A percentile compares a stretch with the other conserved stretches of the same genome.
Conservation (phyloP, 2,888 invertebrate genomes). For the Caenorhabditis uteleia region DNA sequence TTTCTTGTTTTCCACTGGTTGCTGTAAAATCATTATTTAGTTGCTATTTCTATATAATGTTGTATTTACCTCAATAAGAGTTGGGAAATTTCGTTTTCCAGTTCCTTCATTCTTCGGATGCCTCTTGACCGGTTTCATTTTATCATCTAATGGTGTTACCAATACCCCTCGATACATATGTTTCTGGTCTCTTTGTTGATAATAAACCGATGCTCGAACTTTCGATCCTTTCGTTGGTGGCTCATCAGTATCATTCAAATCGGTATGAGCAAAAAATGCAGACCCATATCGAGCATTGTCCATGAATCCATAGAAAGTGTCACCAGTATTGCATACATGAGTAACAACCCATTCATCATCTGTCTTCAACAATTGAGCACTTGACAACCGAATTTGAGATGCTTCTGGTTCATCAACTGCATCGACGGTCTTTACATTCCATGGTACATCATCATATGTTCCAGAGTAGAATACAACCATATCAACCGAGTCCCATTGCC, state of each 20-base stretch:
- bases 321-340: not conserved
- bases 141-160: conserved; percentile 41
- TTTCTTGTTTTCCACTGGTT: no score
- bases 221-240: conserved; percentile 31
- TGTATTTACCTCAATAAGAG: conserved; percentile 16
- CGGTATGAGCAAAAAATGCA: conserved; percentile 51
- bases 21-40: no score
- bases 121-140: conserved; percentile 9
- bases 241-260: conserved; percentile 41
- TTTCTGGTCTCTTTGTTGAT: conserved; percentile 50
- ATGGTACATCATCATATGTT: conserved; percentile 56
- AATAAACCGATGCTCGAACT: conserved; percentile 42
- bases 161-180: conserved; percentile 50
- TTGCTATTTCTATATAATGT: no score
- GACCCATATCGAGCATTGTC: conserved; percentile 37
- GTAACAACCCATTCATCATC: conserved; percentile 47
- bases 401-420: conserved; percentile 7
- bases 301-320: conserved; percentile 44
- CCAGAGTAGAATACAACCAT: conserved; percentile 43
- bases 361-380: conserved; percentile 47
- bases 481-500: conserved; percentile 37
- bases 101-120: conserved; percentile 29
- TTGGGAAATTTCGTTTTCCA: conserved; percentile 9
- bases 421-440: conserved; percentile 33
- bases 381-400: conserved; percentile 2